These are phyloP conservation scores for Brachionus rubens DNA, from an alignment of 1,140 invertebrate genomes.

Conservation along the genomic window DNA sequence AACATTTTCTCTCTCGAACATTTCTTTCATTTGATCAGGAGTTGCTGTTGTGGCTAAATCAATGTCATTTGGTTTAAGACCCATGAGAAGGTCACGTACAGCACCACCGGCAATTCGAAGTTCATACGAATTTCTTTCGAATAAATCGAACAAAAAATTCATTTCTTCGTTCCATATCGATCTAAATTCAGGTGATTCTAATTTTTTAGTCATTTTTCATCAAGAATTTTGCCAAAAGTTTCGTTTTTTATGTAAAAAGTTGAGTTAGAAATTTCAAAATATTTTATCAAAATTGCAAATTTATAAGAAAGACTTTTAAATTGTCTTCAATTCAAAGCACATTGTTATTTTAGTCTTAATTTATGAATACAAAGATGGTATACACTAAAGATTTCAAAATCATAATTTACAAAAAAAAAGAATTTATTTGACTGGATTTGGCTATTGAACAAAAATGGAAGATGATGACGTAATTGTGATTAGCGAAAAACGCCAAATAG, in stretches of 20 bases:
- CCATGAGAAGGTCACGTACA: slow-evolving; percentile 86
- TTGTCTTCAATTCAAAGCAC: background rate
- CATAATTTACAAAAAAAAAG: too few relatives aligned
- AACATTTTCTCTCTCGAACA: slow-evolving; percentile 73
- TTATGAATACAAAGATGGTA: background rate
- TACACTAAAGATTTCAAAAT: too few relatives aligned
- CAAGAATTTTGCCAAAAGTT: background rate
- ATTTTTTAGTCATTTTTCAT: background rate
- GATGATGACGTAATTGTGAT: slow-evolving; percentile 4
- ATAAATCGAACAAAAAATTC: slow-evolving; percentile 25
- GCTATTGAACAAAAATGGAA: background rate
- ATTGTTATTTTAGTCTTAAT: background rate
- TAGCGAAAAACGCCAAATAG: background rate
- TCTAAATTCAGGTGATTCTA: background rate
- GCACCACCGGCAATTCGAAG: slow-evolving; percentile 90
- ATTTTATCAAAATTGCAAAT: background rate
- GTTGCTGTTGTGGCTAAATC: slow-evolving; percentile 98
- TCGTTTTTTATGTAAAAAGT: background rate
- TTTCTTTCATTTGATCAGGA: slow-evolving; percentile 83
- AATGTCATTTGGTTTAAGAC: slow-evolving; percentile 78
- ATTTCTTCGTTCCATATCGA: slow-evolving; percentile 38
- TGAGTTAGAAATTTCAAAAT: background rate
- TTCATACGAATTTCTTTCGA: slow-evolving; percentile 56
- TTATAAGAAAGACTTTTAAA: background rate
- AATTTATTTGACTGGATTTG: too few relatives aligned